These are phyloP conservation scores for Limonius californicus DNA, from an alignment of 1,140 invertebrate genomes.

Conservation along the genomic window DNA sequence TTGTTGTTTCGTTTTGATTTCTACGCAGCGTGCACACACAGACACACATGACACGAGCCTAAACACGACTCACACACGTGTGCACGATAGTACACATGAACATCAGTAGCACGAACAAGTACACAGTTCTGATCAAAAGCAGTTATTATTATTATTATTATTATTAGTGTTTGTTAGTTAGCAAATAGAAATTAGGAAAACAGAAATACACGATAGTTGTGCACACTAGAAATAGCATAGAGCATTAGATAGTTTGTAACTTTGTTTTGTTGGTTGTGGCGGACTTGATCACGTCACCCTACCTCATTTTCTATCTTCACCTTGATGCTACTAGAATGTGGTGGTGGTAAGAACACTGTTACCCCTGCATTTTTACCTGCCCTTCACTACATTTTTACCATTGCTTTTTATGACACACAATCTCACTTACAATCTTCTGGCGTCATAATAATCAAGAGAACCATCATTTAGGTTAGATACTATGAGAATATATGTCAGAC, in stretches of 20 bases:
- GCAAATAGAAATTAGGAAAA: constrained; percentile 6
- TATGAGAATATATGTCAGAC: too few relatives aligned
- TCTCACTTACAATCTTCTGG: not conserved
- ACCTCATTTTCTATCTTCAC: constrained; percentile 47
- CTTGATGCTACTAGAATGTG: constrained; percentile 48
- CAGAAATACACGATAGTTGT: constrained; percentile 31
- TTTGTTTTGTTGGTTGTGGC: constrained; percentile 49
- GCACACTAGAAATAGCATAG: constrained; percentile 40
- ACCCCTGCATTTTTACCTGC: constrained; percentile 23
- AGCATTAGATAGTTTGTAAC: constrained; percentile 49
- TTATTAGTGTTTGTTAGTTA: not conserved
- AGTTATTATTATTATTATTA: not conserved
- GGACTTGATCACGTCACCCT: constrained; percentile 47
- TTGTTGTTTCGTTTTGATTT: too few relatives aligned
- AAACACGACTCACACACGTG: too few relatives aligned
- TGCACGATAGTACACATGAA: too few relatives aligned
- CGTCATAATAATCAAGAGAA: too few relatives aligned
- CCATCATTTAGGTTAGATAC: too few relatives aligned
- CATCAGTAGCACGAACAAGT: too few relatives aligned
- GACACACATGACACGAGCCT: too few relatives aligned
- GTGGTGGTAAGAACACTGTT: constrained; percentile 45
- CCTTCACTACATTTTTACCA: constrained; percentile 2
- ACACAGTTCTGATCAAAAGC: too few relatives aligned
- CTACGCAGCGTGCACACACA: too few relatives aligned
- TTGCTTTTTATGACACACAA: constrained; percentile 3